Conservation (phyloP, 1,140 invertebrate species). For the Arctopsyche grandis region DNA sequence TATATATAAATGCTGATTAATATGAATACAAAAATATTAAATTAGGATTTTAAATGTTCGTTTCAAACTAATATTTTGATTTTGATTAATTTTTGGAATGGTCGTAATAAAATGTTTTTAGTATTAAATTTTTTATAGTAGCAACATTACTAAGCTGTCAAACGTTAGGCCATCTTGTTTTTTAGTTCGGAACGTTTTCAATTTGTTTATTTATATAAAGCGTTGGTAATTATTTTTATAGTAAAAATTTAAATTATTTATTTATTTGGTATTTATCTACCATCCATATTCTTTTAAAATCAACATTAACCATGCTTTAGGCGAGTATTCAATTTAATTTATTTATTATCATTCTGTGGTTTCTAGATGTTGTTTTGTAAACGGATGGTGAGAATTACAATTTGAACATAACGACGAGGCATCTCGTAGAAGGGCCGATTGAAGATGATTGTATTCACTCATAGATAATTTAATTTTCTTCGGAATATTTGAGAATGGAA, state of each 20-base stretch:
- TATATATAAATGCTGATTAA: not conserved
- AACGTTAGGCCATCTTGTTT: constrained; percentile 51
- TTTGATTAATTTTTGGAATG: not conserved
- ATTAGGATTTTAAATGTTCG: not conserved
- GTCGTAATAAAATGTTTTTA: not conserved
- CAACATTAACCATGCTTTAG: too few relatives aligned
- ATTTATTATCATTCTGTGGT: too few relatives aligned
- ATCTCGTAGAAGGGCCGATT: too few relatives aligned
- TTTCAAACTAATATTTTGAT: not conserved
- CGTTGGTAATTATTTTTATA: not conserved
- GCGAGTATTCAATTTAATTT: too few relatives aligned
- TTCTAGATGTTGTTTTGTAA: too few relatives aligned
- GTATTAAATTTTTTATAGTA: constrained; percentile 20
- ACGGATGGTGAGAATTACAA: too few relatives aligned
- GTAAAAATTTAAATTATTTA: not conserved
- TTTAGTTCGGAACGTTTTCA: not conserved
- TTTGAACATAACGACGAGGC: too few relatives aligned
- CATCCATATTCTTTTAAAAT: not conserved
- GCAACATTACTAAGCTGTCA: constrained; percentile 46
- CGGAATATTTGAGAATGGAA: not conserved
- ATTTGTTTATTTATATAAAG: not conserved
- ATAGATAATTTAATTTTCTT: too few relatives aligned
- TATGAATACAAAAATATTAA: not conserved
- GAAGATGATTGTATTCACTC: too few relatives aligned
- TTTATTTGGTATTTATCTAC: not conserved